These are phyloP conservation scores for Adoxophyes honmai DNA, from an alignment of 1,140 invertebrate species.

Conservation along the genomic window DNA sequence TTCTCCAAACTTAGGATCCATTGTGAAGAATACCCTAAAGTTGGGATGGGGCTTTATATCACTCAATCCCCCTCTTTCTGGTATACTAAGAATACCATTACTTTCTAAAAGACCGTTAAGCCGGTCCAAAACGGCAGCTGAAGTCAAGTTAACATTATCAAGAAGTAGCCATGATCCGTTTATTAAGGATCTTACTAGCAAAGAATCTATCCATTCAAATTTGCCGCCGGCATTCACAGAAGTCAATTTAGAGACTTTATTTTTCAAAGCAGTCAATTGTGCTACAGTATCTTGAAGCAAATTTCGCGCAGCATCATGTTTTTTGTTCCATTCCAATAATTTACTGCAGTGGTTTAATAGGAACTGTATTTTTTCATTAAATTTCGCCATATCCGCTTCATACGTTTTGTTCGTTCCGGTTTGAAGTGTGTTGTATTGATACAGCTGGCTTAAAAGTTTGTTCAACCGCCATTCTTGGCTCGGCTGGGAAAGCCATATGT, in stretches of 20 bases:
- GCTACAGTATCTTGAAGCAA: conserved; percentile 35
- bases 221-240: conserved; percentile 87
- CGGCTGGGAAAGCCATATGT: conserved; percentile 42
- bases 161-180: conserved; percentile 94
- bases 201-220: conserved; percentile 99
- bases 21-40: conserved; percentile 96
- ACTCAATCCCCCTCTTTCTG: conserved; percentile 92
- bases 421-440: conserved; percentile 48
- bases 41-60: conserved; percentile 91
- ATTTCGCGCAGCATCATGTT: conserved; percentile 19
- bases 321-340: conserved; percentile 35
- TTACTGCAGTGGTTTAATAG: conserved; percentile 64
- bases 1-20: conserved; percentile 96
- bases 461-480: conserved; percentile 39
- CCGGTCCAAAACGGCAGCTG: conserved; percentile 96
- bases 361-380: conserved; percentile 71
- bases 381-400: conserved; percentile 75
- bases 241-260: conserved; percentile 74
- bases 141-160: conserved; percentile 98
- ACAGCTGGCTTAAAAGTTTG: conserved; percentile 44
- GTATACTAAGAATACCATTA: conserved; percentile 91
- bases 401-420: conserved; percentile 52
- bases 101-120: conserved; percentile 97
- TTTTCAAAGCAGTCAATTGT: conserved; percentile 42
- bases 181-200: conserved; percentile 90